Evolutionary conservation across 2,888 invertebrate species (phyloP).

Genomic region (Cylindroiulus punctatus): DNA sequence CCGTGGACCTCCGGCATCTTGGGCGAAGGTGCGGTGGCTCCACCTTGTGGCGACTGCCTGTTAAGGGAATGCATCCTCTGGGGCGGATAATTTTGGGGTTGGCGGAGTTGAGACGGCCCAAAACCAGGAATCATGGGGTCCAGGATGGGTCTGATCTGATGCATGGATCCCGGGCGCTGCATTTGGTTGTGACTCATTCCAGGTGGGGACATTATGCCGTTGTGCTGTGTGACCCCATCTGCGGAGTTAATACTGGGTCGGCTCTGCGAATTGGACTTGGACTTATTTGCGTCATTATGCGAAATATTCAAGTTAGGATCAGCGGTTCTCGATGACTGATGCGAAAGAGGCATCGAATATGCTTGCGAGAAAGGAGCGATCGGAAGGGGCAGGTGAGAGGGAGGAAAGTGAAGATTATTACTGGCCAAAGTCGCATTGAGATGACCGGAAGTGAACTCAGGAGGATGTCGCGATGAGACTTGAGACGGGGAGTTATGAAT

Average conservation of each 20-base stretch:
- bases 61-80: slow-evolving; percentile 52
- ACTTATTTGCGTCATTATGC: slow-evolving; percentile 48
- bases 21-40: slow-evolving; percentile 7
- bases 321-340: neutral
- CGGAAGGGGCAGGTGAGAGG: slow-evolving; percentile 1
- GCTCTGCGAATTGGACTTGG: slow-evolving; percentile 50
- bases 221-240: neutral
- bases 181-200: neutral
- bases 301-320: slow-evolving; percentile 3
- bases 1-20: slow-evolving; percentile 46
- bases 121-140: slow-evolving; percentile 35
- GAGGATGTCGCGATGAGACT: neutral
- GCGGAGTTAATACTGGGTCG: slow-evolving; percentile 7
- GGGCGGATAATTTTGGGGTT: neutral
- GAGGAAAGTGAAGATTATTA: slow-evolving; percentile 2
- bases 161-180: slow-evolving; percentile 50
- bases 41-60: slow-evolving; percentile 49
- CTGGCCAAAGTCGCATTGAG: neutral
- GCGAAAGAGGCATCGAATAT: slow-evolving; percentile 29
- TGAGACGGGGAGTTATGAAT: neutral
- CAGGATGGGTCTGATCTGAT: neutral
- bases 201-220: slow-evolving; percentile 44
- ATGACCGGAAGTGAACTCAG: neutral
- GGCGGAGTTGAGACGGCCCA: slow-evolving; percentile 20
- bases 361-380: slow-evolving; percentile 39